A percentile compares a stretch with the other conserved stretches of the same genome.
Evolutionary conservation across 2,113 vertebrate genomes (phyloP).

Genomic region (Craseonycteris thonglongyai): DNA sequence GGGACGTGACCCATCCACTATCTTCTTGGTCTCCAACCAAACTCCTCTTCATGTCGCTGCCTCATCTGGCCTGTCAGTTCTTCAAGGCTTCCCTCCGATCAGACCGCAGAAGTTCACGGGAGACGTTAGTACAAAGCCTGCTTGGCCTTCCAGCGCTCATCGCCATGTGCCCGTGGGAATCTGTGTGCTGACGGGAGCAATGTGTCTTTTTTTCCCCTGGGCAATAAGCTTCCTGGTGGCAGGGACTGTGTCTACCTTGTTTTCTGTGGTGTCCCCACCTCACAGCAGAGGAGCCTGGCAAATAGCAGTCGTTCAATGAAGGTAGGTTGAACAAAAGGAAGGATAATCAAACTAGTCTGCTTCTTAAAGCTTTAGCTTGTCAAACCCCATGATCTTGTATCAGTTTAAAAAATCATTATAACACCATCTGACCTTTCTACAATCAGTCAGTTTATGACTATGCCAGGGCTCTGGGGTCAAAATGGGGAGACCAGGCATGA

Average conservation of each 20-base stretch:
- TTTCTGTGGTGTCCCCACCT: rapidly evolving
- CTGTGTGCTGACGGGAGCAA: neutral
- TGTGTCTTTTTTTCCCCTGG: neutral
- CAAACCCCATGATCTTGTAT: neutral
- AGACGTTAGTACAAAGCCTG: neutral
- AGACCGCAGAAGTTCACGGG: neutral
- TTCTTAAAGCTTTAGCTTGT: neutral
- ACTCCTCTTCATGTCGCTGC: rapidly evolving
- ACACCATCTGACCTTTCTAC: neutral
- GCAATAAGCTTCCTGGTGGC: neutral
- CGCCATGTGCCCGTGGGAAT: neutral
- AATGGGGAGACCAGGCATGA: rapidly evolving
- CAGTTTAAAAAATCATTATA: neutral
- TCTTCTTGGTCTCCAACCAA: neutral
- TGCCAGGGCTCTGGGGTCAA: rapidly evolving
- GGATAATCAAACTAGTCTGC: neutral
- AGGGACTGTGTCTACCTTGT: neutral
- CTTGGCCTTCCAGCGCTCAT: neutral
- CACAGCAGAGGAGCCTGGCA: neutral
- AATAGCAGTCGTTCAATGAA: neutral
- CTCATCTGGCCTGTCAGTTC: neutral
- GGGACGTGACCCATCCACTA: rapidly evolving
- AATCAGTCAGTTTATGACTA: too few species aligned
- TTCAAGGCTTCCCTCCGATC: neutral
- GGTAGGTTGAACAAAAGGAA: neutral